Base-by-base conservation (phyloP, 2,797 vertebrate species). In the Apogon hyalosoma region DNA sequence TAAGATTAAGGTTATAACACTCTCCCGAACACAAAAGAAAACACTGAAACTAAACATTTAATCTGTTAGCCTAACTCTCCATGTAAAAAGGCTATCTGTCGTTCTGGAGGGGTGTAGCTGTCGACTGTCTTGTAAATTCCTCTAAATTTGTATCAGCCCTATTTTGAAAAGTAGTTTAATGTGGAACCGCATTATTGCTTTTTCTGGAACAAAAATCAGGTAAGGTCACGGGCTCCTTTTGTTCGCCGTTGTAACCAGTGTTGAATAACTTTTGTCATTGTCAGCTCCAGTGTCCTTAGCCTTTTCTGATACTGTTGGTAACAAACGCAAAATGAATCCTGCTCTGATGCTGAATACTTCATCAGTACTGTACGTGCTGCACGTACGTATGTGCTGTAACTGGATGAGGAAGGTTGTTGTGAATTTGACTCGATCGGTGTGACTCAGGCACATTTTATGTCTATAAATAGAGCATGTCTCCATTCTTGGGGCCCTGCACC, bases 381-480 rank as follows among this genome's bases (percentile, higher is more conserved):
- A 63, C 42, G 42, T 59, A 45, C 13, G 53, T 52, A 28, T 56
- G 41, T 47, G 40, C 50, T 80, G 71, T 71, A 76, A 80, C 45
- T 13, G 54, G 40, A 79, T 18, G 0, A 38, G 31, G 38, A n/a
- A 13, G 52, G 33, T 45, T 57, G 73, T 76, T 51, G 11, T 57
- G 66, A 28, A 66, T 73, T 59, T 75, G 63, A 82, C 51, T 60
- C 33, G 1, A 52, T 47, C 16, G 7, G 62, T 61, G 45, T 77
- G 80, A 76, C 73, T 63, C 63, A 8, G 53, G 49, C 77, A 62
- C 49, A 77, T 55, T 8, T 21, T 13, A 2, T 38, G 19, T 67
- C 81, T 88, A 88, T 79, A 73, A 89, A 91, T 89, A 87, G 83
- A 70, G 14, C 3, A 1, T 16, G 53, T 28, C 55, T 48, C 56